A percentile compares a stretch with the other conserved stretches of the same genome.
Evolutionary conservation across 2,888 invertebrate genomes (phyloP).

Genomic region (Rotaria sp.): DNA sequence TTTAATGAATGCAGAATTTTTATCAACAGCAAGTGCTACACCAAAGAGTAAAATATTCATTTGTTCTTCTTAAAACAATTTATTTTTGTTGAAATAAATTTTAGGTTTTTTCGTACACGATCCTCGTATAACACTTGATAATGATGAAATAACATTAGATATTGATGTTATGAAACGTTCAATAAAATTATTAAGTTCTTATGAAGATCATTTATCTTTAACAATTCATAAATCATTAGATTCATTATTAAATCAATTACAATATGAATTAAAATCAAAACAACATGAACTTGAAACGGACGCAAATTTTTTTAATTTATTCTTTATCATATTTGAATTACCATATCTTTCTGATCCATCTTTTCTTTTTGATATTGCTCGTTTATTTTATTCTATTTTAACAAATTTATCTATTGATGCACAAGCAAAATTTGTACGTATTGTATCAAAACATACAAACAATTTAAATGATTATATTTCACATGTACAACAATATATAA

Average conservation of each 20-base stretch:
- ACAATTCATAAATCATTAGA: not conserved
- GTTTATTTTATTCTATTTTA: constrained; percentile 66
- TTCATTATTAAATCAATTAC: not conserved
- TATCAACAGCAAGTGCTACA: not conserved
- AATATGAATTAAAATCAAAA: not conserved
- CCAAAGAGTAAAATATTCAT: not conserved
- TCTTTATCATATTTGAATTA: constrained; percentile 57
- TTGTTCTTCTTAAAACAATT: not conserved
- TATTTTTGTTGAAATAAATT: too few species aligned
- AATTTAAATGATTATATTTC: constrained; percentile 54
- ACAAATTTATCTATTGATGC: constrained; percentile 67
- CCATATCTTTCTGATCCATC: constrained; percentile 63
- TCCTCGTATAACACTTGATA: not conserved
- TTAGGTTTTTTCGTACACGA: not conserved
- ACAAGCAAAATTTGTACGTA: constrained; percentile 71
- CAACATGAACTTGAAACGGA: not conserved
- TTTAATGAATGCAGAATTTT: not conserved
- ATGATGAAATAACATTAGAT: constrained; percentile 26
- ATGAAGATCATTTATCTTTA: not conserved
- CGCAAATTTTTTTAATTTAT: constrained; percentile 20
- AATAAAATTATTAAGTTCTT: not conserved
- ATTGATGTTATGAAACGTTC: not conserved
- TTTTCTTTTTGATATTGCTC: constrained; percentile 73
- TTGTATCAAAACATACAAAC: constrained; percentile 64
- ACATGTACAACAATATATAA: constrained; percentile 77